Evolutionary conservation across 2,113 vertebrate genomes (phyloP), one percentile per base, ranked within the genome.

Genomic region (Sitta europaea): DNA sequence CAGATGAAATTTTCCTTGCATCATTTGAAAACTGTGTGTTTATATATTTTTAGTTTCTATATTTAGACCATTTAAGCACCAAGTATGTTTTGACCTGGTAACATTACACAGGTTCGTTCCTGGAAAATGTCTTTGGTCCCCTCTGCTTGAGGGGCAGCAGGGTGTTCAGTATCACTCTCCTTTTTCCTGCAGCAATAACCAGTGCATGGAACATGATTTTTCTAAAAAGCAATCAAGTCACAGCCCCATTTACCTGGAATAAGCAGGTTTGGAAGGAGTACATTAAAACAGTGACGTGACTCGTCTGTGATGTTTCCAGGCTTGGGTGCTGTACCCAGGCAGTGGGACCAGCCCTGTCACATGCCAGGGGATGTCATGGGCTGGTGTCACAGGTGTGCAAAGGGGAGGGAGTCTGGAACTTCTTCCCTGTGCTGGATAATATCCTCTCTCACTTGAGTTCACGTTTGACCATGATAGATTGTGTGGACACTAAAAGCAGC

Each of bases 91-190:
- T 82, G 78, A 36, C 12, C 23, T 85, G 35, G 18, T 18, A 91
- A 12, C 28, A 31, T 15, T 76, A 25, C 24, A 40, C 0, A 3
- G 62, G 24, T 3, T 20, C 0, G 0, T 53, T 25, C 36, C 28
- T 92, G 12, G 33, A 85, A 85, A 58, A 35, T 43, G 14, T 18
- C 10, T 17, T 59, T 78, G 36, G 14, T 11, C 5, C 10, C 45
- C 15, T 42, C 48, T 81, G 8, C 21, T 40, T 36, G 38, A 83
- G 36, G 9, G 25, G 67, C 14, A 50, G 13, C 1, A 3, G 25
- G 2, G 5, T 40, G 24, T 54, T 4, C 16, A 35, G 12, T 12
- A 47, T 11, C 14, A 16, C 5, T 61, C 5, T 72, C 16, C 16
- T 13, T 9, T 45, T 67, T 78, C 54, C 36, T 57, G 23, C 45